Conservation (phyloP, 1,140 invertebrate species). For the Diachasma alloeum region DNA sequence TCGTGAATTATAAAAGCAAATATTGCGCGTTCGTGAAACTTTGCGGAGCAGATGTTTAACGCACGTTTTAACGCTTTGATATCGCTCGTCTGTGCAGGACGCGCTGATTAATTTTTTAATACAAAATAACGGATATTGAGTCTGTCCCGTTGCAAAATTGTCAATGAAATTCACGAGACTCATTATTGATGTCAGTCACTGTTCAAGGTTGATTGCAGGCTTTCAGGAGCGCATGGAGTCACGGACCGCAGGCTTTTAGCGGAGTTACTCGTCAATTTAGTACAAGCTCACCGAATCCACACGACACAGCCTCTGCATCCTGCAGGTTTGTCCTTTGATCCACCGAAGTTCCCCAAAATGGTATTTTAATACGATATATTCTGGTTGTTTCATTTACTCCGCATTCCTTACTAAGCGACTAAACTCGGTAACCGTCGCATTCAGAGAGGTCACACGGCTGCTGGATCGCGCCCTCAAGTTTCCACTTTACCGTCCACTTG, state of each 20-base stretch:
- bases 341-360: too few species aligned
- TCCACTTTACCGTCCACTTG: conserved; percentile 32
- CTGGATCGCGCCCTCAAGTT: conserved; percentile 17
- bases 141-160: too few species aligned
- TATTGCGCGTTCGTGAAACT: too few species aligned
- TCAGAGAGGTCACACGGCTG: conserved; percentile 14
- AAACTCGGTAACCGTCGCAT: background rate
- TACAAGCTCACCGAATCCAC: conserved; percentile 12
- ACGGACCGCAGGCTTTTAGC: conserved; percentile 26
- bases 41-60: too few species aligned
- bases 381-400: background rate
- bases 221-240: conserved; percentile 29
- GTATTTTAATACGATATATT: background rate
- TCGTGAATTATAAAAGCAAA: too few species aligned
- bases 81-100: too few species aligned
- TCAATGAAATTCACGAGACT: background rate
- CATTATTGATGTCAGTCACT: background rate
- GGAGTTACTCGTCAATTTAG: conserved; percentile 41
- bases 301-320: too few species aligned
- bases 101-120: too few species aligned
- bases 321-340: too few species aligned
- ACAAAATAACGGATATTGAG: too few species aligned
- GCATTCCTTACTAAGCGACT: background rate
- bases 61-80: too few species aligned
- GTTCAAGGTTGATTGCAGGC: conserved; percentile 31